Conservation (phyloP, 2,113 vertebrate species). For the Glaucidium brasilianum region DNA sequence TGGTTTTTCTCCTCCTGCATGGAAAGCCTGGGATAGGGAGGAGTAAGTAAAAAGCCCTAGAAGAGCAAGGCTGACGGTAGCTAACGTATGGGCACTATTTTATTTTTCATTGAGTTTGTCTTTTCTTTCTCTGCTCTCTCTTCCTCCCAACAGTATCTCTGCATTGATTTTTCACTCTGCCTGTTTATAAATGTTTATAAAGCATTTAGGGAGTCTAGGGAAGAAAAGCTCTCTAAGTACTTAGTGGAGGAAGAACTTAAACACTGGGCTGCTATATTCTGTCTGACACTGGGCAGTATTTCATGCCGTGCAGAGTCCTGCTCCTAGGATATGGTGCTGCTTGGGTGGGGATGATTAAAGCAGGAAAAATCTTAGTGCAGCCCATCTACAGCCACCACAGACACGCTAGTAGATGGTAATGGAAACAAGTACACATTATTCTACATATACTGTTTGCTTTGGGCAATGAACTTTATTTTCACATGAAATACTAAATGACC, state of each 20-base stretch:
- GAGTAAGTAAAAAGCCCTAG: not conserved
- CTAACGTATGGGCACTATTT: not conserved
- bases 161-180: constrained; percentile 58
- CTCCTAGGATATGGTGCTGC: not conserved
- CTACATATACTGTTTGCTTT: not conserved
- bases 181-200: constrained; percentile 62
- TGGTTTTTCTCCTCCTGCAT: not conserved
- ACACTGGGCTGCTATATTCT: not conserved
- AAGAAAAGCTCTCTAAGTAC: constrained; percentile 6
- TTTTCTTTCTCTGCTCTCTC: not conserved
- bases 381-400: not conserved
- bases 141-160: not conserved
- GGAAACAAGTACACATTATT: not conserved
- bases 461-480: not conserved
- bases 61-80: not conserved
- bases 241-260: constrained; percentile 16
- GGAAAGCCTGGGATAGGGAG: not conserved
- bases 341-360: not conserved
- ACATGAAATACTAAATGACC: not conserved
- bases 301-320: not conserved
- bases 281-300: not conserved
- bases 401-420: not conserved
- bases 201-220: constrained; percentile 36
- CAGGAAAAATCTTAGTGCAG: not conserved
- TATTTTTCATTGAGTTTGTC: constrained; percentile 13